Evolutionary conservation across 2,888 invertebrate genomes (phyloP), one percentile per base, ranked within the genome.

Genomic region (Camptogramma bilineatum): DNA sequence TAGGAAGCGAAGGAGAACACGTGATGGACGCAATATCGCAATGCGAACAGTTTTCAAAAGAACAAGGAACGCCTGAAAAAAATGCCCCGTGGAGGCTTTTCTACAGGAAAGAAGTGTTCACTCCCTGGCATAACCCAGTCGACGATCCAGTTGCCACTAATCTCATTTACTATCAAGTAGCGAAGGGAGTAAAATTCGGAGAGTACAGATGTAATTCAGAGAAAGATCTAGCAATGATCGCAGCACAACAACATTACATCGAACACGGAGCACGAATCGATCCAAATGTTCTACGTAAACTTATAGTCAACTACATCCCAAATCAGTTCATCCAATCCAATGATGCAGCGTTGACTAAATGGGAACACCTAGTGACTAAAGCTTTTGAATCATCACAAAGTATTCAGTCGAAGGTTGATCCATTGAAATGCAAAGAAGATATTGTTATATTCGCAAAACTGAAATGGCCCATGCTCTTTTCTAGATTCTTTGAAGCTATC

Each of bases 21-120:
- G 96, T 99, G 0, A 96, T 99, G 96, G 99, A 99, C 88, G 99
- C 98, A 0, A 97, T 99, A 77, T 98, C 98, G 0, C 98, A 98
- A 84, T 98, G 98, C 85, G 99, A 99, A 84, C 98, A 99, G 83
- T 98, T 97, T 84, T 97, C 98, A 24, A 98, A 97, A 87, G 98
- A 98, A 85, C 96, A 97, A 83, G 97, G 98, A 0, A 95, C 96
- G 2, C 95, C 96, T 61, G 98, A 98, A 83, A 94, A 96, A 73
- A 96, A 95, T 78, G 97, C 97, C 4, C 97, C 97, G 0, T 99
- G 98, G 98, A 94, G 97, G 73, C 86, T 98, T 52, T 97, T 97
- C 86, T 96, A 97, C 83, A 94, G 97, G 55, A 97, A 96, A 91
- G 99, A 99, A 93, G 96, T 99, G 62, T 98, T 98, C 85, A 94